A percentile compares a stretch with the other conserved stretches of the same genome.
Conservation (phyloP, 2,888 invertebrate species). For the Podotricha telesiphe region DNA sequence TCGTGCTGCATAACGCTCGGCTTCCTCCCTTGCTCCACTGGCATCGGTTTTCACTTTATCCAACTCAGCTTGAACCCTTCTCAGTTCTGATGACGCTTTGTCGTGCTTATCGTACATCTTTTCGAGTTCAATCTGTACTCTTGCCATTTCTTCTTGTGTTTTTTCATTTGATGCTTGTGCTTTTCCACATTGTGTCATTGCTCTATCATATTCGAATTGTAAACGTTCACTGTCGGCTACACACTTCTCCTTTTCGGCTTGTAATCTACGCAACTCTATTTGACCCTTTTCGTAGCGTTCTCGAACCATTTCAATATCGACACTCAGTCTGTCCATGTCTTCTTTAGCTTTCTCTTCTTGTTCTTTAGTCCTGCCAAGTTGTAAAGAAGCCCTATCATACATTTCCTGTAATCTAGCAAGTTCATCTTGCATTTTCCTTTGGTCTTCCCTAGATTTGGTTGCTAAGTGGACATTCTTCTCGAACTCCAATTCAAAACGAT, state of each 20-base stretch:
- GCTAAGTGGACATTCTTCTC: conserved; percentile 92
- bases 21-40: conserved; percentile 91
- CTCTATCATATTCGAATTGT: conserved; percentile 93
- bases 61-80: conserved; percentile 91
- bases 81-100: conserved; percentile 90
- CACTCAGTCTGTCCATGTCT: conserved; percentile 88
- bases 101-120: conserved; percentile 96
- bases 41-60: conserved; percentile 88
- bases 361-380: conserved; percentile 93
- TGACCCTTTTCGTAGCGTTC: conserved; percentile 95
- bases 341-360: conserved; percentile 95
- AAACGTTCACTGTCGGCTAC: conserved; percentile 92
- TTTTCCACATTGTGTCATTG: conserved; percentile 93
- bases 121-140: conserved; percentile 93
- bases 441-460: conserved; percentile 92
- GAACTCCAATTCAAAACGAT: conserved; percentile 91
- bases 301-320: conserved; percentile 93
- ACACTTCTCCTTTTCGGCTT: conserved; percentile 93
- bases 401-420: conserved; percentile 92
- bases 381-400: conserved; percentile 93
- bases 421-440: conserved; percentile 94
- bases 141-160: conserved; percentile 93
- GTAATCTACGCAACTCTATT: conserved; percentile 91
- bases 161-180: conserved; percentile 93
- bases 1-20: conserved; percentile 88